A percentile compares a stretch with the other conserved stretches of the same genome.
These are phyloP conservation scores for Scaptomyza flava DNA, from an alignment of 2,888 invertebrate genomes.

Conservation along the genomic window DNA sequence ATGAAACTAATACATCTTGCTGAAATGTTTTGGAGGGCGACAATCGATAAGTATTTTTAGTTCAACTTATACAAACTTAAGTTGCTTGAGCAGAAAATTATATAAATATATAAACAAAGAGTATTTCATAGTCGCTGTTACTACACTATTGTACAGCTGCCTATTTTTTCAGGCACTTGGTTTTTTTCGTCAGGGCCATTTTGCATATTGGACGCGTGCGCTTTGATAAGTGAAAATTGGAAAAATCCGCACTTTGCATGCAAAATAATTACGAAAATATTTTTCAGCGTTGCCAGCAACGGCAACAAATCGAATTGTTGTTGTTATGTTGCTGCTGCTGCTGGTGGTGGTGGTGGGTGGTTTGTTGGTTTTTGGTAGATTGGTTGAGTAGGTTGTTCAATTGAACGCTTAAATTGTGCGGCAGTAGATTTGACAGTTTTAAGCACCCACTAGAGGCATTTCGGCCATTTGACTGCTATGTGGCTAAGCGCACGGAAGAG, in stretches of 20 bases:
- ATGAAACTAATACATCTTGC: neutral
- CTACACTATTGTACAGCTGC: neutral
- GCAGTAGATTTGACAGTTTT: constrained; percentile 69
- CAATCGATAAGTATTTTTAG: neutral
- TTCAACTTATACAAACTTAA: neutral
- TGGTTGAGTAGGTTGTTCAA: constrained; percentile 28
- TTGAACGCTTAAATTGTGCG: constrained; percentile 72
- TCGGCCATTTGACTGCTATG: constrained; percentile 62
- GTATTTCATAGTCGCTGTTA: constrained; percentile 15
- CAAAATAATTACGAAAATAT: constrained; percentile 79
- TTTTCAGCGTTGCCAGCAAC: constrained; percentile 40
- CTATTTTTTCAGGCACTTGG: constrained; percentile 18
- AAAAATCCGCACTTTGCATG: constrained; percentile 79
- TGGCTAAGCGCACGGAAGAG: constrained; percentile 35
- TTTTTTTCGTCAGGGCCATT: constrained; percentile 44
- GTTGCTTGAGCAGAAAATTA: neutral
- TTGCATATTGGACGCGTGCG: constrained; percentile 76
- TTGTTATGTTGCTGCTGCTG: constrained; percentile 13
- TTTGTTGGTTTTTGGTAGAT: neutral
- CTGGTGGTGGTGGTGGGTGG: constrained; percentile 7
- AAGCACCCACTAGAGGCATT: constrained; percentile 60
- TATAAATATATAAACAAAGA: neutral
- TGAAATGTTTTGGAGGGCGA: neutral
- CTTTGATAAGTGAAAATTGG: constrained; percentile 80
- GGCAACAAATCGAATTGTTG: constrained; percentile 17